A percentile compares a stretch with the other conserved stretches of the same genome.
phyloP scores from a whole-genome alignment of 2,797 vertebrate species.

The Antrozous pallidus region DNA sequence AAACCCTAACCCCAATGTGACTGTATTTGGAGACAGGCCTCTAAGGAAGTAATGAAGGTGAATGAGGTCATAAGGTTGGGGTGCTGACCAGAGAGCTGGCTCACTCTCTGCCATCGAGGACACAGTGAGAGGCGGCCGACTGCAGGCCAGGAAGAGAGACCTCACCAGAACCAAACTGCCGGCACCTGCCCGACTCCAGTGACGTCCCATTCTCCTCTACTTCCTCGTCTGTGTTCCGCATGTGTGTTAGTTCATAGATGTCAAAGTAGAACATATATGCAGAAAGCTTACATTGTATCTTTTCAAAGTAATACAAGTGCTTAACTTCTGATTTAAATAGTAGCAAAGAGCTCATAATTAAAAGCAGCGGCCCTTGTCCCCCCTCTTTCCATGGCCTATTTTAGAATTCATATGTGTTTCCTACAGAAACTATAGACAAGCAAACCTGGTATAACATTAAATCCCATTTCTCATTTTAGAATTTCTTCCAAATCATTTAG shows the following conservation, averaged over 20 bases:
- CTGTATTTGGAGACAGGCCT: neutral
- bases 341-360: neutral
- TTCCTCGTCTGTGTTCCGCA: neutral
- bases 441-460: neutral
- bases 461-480: neutral
- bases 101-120: neutral
- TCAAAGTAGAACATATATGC: neutral
- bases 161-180: neutral
- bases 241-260: neutral
- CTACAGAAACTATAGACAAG: neutral
- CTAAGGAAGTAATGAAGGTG: neutral
- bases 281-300: neutral
- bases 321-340: neutral
- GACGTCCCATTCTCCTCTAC: neutral
- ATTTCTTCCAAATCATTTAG: neutral
- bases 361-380: neutral
- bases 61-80: neutral
- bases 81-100: neutral
- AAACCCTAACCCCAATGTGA: neutral
- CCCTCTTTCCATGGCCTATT: neutral
- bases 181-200: neutral
- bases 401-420: neutral
- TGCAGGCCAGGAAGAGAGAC: neutral
- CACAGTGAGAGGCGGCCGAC: neutral
- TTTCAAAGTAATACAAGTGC: neutral